Evolutionary conservation across 2,113 vertebrate genomes (phyloP).

Genomic region (Anolis carolinensis): DNA sequence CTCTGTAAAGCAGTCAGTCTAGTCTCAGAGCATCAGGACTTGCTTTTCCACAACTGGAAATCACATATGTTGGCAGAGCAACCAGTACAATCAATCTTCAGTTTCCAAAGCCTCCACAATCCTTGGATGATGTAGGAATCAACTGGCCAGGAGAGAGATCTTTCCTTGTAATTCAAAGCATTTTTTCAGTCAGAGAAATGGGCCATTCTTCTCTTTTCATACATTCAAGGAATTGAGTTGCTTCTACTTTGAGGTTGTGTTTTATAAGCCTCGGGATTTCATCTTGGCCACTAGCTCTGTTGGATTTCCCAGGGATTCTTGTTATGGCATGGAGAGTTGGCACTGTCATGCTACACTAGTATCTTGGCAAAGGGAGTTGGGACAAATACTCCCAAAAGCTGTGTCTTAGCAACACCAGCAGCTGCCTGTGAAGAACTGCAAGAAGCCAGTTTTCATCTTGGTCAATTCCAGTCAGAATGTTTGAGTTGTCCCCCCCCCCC

Average conservation of each 20-base stretch:
- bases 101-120: not conserved
- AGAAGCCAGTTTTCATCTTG: not conserved
- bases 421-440: not conserved
- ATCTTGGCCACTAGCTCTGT: not conserved
- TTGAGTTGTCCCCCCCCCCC: not conserved
- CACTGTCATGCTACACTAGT: not conserved
- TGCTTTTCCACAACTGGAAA: not conserved
- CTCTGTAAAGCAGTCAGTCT: not conserved
- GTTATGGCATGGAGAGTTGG: not conserved
- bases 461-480: not conserved
- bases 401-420: not conserved
- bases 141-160: not conserved
- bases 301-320: not conserved
- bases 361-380: not conserved
- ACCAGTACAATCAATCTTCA: not conserved
- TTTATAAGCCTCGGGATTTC: not conserved
- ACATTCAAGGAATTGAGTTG: not conserved
- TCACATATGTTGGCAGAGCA: not conserved
- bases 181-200: not conserved
- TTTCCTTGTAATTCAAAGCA: not conserved
- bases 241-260: not conserved
- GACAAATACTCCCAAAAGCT: slow-evolving; percentile 7
- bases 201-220: not conserved
- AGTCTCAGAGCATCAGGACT: not conserved
- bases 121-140: not conserved